Percentiles rank a stretch among this genome's conserved stretches.
Evolutionary conservation across 1,140 invertebrate genomes (phyloP).

Genomic region (Drosophila ercepeae): DNA sequence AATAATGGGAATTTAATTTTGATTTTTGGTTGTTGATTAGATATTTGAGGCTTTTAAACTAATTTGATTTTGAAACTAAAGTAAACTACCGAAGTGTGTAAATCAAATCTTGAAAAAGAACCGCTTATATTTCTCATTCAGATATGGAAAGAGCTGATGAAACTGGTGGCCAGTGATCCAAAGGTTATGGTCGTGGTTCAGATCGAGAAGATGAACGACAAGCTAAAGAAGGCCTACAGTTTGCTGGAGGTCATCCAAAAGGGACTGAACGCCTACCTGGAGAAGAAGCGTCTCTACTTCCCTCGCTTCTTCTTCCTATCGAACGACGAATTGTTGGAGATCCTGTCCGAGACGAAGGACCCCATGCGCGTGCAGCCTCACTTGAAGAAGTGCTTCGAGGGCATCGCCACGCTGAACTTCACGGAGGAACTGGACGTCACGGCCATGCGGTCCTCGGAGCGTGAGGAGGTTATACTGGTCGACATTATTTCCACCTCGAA

Average conservation of each 20-base stretch:
- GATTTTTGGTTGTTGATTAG: not conserved
- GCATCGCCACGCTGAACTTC: conserved; percentile 94
- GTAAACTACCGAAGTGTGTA: no score
- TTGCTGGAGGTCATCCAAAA: conserved; percentile 95
- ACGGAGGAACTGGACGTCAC: conserved; percentile 94
- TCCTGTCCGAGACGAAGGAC: conserved; percentile 98
- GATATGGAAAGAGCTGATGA: conserved; percentile 97
- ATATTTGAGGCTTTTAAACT: not conserved
- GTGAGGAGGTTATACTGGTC: conserved; percentile 91
- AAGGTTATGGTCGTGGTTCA: conserved; percentile 93
- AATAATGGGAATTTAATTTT: not conserved
- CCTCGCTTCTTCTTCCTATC: conserved; percentile 98
- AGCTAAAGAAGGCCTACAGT: conserved; percentile 94
- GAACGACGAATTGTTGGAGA: conserved; percentile 98
- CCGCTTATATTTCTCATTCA: not conserved
- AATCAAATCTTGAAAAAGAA: no score
- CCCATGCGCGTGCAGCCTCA: conserved; percentile 98
- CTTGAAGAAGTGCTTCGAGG: conserved; percentile 98
- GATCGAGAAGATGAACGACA: conserved; percentile 97
- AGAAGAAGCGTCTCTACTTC: conserved; percentile 97
- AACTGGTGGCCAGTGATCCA: conserved; percentile 90
- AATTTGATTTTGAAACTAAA: not conserved
- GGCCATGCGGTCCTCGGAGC: conserved; percentile 94
- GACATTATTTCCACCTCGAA: conserved; percentile 93
- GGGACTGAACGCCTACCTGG: conserved; percentile 96